Evolutionary conservation across 2,888 invertebrate genomes (phyloP), one percentile per base, ranked within the genome.

Genomic region (Dioctria linearis): DNA sequence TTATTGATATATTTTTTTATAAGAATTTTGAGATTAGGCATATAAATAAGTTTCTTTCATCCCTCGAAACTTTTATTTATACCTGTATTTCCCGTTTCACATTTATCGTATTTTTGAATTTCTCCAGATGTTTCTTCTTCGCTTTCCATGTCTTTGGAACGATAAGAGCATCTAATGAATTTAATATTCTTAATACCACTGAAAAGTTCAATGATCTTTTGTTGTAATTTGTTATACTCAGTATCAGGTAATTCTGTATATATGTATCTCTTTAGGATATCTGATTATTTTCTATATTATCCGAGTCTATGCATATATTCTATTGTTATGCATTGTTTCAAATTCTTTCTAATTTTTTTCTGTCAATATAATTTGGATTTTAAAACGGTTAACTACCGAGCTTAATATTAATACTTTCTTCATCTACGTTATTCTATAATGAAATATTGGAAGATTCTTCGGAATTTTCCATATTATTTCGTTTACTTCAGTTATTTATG

Each of bases 51-150:
- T 25, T 25, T 25, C 25, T 25, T 25, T 3, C 40, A 6, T 1
- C 57, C 71, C 3, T 40, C 57, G 40, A 57, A 71, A 13, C 54
- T 71, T 57, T 71, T 54, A 5, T 40, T 66, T 5, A 66, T 71
- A 54, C 57, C 71, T 0, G 57, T 59, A 65, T 63, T 63, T 3
- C 57, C 57, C 4, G 54, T 71, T 57, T 71, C 40, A 5, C 6
- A 69, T 82, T 66, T 66, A n/a, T 66, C 40, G 8, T 66, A 66
- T 5, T 8, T 66, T n/a, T 66, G 43, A 42, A 66, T 66, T n/a
- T 66, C 42, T 43, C 42, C 3, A 66, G 0, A 1, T 43, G 43
- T 66, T 66, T 66, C 66, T 1, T 42, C 43, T 43, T 66, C 66
- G 39, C 9, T 66, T 3, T n/a, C 5, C 43, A 66, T 66, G 43